phyloP scores from a whole-genome alignment of 2,113 vertebrate species.

The Bagarius yarrelli region DNA sequence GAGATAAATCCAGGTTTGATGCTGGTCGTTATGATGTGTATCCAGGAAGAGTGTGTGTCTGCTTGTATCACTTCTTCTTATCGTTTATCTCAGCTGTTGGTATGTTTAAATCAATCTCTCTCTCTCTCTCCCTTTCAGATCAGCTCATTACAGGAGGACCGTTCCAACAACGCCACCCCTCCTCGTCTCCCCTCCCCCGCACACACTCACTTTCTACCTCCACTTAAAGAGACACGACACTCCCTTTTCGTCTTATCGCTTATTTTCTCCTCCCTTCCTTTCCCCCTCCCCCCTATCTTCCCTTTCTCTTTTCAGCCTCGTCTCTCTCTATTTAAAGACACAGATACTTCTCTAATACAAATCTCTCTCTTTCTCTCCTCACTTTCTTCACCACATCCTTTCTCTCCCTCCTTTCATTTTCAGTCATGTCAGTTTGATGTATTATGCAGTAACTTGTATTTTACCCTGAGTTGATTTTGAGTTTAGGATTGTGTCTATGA shows the following conservation, averaged over 20 bases:
- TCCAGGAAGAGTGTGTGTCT: constrained; percentile 11
- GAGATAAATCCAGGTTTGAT: constrained; percentile 35
- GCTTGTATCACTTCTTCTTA: constrained; percentile 24
- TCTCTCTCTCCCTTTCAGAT: constrained; percentile 61
- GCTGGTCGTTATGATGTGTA: constrained; percentile 13
- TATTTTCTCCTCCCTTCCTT: not conserved
- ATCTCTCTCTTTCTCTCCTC: not conserved
- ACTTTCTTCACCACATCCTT: constrained; percentile 14
- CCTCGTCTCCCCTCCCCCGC: constrained; percentile 45
- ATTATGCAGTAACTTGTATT: not conserved
- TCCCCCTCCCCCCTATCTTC: constrained; percentile 19
- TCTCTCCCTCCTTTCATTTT: not conserved
- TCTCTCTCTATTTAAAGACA: too few species aligned
- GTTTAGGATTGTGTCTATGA: not conserved
- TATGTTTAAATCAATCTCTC: constrained; percentile 43
- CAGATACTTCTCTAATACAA: not conserved
- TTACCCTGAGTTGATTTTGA: not conserved
- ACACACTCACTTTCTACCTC: constrained; percentile 49
- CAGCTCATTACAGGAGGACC: constrained; percentile 62
- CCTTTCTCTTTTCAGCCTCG: not conserved
- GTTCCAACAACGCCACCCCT: constrained; percentile 57
- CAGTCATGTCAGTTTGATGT: not conserved
- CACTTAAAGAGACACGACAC: constrained; percentile 74
- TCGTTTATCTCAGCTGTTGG: constrained; percentile 41
- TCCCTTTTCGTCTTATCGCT: not conserved